These are phyloP conservation scores for Oryzias celebensis DNA, from an alignment of 2,113 vertebrate genomes.

Conservation along the genomic window DNA sequence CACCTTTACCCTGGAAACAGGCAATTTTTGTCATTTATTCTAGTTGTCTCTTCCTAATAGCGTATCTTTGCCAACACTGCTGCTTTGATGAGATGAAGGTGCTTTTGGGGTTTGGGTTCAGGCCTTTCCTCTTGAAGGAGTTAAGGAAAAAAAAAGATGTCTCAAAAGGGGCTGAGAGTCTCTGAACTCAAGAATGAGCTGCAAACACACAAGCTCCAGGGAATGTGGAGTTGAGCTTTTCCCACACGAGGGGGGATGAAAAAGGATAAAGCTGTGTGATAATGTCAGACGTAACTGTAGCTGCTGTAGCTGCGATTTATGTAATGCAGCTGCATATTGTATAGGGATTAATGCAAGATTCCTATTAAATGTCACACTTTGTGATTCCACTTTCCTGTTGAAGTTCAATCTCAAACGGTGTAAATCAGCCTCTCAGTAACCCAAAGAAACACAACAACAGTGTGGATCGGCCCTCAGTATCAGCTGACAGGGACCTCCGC, in stretches of 20 bases:
- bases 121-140: constrained; percentile 22
- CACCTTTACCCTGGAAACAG: not conserved
- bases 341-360: constrained; percentile 15
- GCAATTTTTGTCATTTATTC: not conserved
- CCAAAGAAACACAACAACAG: constrained; percentile 7
- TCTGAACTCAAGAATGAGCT: constrained; percentile 12
- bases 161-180: constrained; percentile 12
- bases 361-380: constrained; percentile 10
- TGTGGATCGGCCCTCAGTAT: constrained; percentile 9
- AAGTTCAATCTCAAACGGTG: not conserved
- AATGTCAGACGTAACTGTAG: constrained; percentile 13
- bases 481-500: constrained; percentile 18
- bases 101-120: constrained; percentile 22
- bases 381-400: not conserved
- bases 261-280: constrained; percentile 26
- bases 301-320: constrained; percentile 23
- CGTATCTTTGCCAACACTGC: constrained; percentile 9
- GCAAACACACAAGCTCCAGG: constrained; percentile 21
- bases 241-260: constrained; percentile 1
- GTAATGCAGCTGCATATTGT: constrained; percentile 13
- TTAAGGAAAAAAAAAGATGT: constrained; percentile 48
- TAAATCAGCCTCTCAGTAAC: not conserved
- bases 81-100: not conserved
- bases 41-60: constrained; percentile 15
- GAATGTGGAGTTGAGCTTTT: not conserved